Percentiles rank a stretch among this genome's conserved stretches.
Evolutionary conservation across 2,888 invertebrate species (phyloP).

Genomic region (Abscondita cerata): DNA sequence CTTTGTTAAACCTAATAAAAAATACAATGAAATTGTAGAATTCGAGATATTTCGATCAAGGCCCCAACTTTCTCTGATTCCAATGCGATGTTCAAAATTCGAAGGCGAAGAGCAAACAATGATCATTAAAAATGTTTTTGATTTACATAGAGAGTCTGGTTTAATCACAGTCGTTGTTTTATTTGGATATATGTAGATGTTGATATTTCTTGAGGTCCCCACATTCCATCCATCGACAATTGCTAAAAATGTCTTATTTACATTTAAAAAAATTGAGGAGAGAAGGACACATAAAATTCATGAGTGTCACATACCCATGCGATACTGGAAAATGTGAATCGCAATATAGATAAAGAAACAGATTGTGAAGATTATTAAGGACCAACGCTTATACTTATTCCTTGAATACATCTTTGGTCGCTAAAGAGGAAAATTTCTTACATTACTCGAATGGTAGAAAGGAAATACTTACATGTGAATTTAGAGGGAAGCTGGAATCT

Average conservation of each 20-base stretch:
- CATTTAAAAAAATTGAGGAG: background rate
- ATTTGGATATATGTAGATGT: slow-evolving; percentile 73
- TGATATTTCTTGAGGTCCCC: slow-evolving; percentile 75
- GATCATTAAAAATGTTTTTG: slow-evolving; percentile 68
- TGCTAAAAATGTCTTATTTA: slow-evolving; percentile 22
- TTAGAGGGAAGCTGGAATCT: too few relatives aligned
- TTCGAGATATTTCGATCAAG: slow-evolving; percentile 50
- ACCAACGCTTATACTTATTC: slow-evolving; percentile 9
- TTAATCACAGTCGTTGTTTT: slow-evolving; percentile 72
- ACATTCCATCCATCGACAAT: slow-evolving; percentile 73
- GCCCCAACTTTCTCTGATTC: slow-evolving; percentile 78
- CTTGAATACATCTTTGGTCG: slow-evolving; percentile 12
- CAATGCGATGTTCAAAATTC: slow-evolving; percentile 70
- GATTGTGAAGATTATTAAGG: slow-evolving; percentile 9
- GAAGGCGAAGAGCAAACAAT: slow-evolving; percentile 77
- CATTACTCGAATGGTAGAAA: too few relatives aligned
- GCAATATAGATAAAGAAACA: slow-evolving; percentile 11
- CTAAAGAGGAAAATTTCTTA: too few relatives aligned
- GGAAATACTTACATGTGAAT: too few relatives aligned
- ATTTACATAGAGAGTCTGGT: slow-evolving; percentile 65
- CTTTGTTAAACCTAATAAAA: slow-evolving; percentile 67
- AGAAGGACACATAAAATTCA: too few relatives aligned
- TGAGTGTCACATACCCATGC: slow-evolving; percentile 17
- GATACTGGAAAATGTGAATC: slow-evolving; percentile 13
- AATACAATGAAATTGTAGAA: slow-evolving; percentile 59